Evolutionary conservation across 2,888 invertebrate species (phyloP), one percentile per base, ranked within the genome.

Genomic region (Chrysodeixis includens): DNA sequence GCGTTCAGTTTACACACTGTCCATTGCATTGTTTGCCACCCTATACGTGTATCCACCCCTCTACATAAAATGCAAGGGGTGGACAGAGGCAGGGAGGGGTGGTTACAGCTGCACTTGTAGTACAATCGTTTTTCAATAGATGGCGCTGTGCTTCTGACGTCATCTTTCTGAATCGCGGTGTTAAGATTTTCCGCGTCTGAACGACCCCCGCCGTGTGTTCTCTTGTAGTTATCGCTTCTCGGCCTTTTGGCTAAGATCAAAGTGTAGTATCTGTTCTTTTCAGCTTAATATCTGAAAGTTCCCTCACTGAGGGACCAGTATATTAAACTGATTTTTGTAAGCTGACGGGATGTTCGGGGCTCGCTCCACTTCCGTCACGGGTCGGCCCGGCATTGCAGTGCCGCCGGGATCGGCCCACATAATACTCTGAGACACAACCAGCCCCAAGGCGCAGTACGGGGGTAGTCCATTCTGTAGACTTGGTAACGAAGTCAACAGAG

Each of bases 161-260:
- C 40, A 40, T n/a, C n/a, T 40, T 40, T n/a, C 40, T 40, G n/a
- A 40, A 40, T 40, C n/a, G 40, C 40, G 40, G 40, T 40, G 40
- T 40, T 40, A 40, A 40, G 40, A 40, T 40, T 40, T 40, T 40
- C 40, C 40, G 40, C 6, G 40, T 1, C n/a, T n/a, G 14, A 40
- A 40, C 40, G 14, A 40, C 40, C 40, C 40, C 40, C n/a, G 6
- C n/a, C n/a, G n/a, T n/a, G 40, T 5, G 7, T 14, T 6, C 5
- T 1, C 1, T 40, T 5, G n/a, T n/a, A 5, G n/a, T 14, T n/a
- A 40, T 40, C 40, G 40, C 40, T 40, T 40, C 40, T 40, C 40
- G 40, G 40, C 40, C 40, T 40, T 40, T 40, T 40, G 40, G 40
- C 40, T 40, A 40, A 40, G 40, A 40, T 40, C 40, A 40, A 40